These are phyloP conservation scores for Apteryx owenii DNA, from an alignment of 2,113 vertebrate species.

Conservation along the genomic window DNA sequence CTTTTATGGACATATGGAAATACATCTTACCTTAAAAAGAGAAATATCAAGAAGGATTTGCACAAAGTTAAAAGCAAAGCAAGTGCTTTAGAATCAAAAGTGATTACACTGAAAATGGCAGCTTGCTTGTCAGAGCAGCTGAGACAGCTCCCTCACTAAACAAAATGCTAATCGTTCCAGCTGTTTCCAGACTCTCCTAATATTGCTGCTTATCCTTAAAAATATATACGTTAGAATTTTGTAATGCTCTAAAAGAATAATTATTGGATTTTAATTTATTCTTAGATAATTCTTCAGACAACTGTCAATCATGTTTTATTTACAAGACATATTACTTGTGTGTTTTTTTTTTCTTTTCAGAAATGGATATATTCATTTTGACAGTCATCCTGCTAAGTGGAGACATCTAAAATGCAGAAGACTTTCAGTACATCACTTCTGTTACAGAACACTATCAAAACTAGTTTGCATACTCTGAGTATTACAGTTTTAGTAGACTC, in stretches of 20 bases:
- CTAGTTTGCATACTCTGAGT: neutral
- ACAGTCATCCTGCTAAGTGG: neutral
- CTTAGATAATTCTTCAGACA: neutral
- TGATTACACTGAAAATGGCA: conserved; percentile 60
- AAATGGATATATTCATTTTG: conserved; percentile 1
- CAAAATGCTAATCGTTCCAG: neutral
- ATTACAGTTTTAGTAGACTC: neutral
- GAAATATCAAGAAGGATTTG: conserved; percentile 58
- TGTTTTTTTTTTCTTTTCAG: neutral
- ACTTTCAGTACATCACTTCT: neutral
- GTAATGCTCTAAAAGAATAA: conserved; percentile 4
- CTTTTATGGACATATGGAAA: conserved; percentile 59
- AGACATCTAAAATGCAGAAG: neutral
- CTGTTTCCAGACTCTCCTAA: conserved; percentile 36
- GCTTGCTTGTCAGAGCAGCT: conserved; percentile 27
- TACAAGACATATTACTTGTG: neutral
- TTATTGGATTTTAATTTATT: neutral
- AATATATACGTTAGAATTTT: neutral
- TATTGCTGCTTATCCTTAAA: neutral
- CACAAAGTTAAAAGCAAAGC: conserved; percentile 58
- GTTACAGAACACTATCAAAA: neutral
- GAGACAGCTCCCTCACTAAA: neutral
- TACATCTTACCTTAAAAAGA: conserved; percentile 42
- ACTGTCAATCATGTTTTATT: conserved; percentile 21
- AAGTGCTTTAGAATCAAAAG: conserved; percentile 42